Conservation (phyloP, 2,113 vertebrate genomes). For the Menura novaehollandiae region DNA sequence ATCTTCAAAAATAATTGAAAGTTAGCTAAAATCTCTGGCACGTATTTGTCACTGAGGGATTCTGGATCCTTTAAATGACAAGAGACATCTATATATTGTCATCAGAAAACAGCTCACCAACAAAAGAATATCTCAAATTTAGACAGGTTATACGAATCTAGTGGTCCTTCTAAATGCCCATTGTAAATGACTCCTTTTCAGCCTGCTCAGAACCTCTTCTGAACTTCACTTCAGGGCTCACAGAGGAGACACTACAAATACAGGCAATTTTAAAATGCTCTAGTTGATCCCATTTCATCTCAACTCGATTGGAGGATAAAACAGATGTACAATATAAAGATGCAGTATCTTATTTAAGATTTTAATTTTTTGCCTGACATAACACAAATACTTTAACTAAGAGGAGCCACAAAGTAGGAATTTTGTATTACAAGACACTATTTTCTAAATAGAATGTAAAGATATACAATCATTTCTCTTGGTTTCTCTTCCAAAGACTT, state of each 20-base stretch:
- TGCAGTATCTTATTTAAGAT: background rate
- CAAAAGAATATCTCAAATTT: background rate
- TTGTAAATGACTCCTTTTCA: background rate
- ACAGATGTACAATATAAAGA: background rate
- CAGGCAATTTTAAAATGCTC: background rate
- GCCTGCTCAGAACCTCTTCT: background rate
- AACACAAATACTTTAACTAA: background rate
- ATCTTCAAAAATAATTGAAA: slow-evolving; percentile 38
- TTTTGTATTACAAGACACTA: background rate
- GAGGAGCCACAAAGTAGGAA: background rate
- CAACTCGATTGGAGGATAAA: background rate
- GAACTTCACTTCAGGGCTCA: background rate
- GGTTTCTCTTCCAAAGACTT: background rate
- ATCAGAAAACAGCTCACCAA: background rate
- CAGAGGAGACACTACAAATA: background rate
- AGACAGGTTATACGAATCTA: background rate
- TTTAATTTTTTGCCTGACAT: background rate
- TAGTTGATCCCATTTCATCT: background rate
- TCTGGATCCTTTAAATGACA: background rate
- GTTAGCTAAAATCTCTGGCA: slow-evolving; percentile 40
- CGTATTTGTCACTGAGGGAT: background rate
- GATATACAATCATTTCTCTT: background rate
- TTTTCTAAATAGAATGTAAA: background rate
- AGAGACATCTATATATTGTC: background rate
- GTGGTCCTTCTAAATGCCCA: background rate